Base-by-base conservation (phyloP, 2,113 vertebrate genomes). In the Alligator sinensis region DNA sequence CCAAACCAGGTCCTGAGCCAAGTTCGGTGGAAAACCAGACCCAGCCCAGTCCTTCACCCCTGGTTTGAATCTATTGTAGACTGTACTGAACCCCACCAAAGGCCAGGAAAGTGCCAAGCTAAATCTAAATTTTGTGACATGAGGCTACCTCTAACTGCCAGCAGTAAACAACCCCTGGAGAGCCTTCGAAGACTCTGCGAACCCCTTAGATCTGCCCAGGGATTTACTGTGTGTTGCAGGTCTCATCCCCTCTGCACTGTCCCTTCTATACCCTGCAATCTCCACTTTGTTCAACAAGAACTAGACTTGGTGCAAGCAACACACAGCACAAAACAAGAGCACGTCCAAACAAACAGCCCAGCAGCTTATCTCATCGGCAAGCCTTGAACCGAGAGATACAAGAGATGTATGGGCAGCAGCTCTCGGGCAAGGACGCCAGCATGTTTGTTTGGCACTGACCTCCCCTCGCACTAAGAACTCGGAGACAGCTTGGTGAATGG, bases 381-480 rank as follows among this genome's bases (percentile, higher is more conserved):
- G 87, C 96, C 96, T 97, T 97, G 97, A 96, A 27, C 6, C 21
- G 66, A 81, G 88, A 84, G 61, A 86, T 57, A 86, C 1, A 6
- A 12, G 1, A 84, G 96, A 96, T 89, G 47, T 2, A 34, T 25
- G 80, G 1, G 4, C 80, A 89, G 87, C 86, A 82, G 61, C 47
- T 91, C 58, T 30, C 61, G 59, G 77, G 84, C 95, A 96, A 97
- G 97, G 97, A 92, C 96, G 0, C 60, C 2, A 3, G 10, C 28
- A 77, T 80, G 88, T 93, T 95, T 95, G 84, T 22, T 68, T 80
- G 84, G 80, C 84, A 85, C 87, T 84, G 89, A 80, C 54, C 90
- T 58, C 61, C 72, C 77, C 90, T 84, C 61, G 76, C 62, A 81
- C 77, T 78, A 47, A 54, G 83, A 93, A 12, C 86, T 84, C 25